Conservation (phyloP, 2,888 invertebrate species). For the Trimorus sp. region DNA sequence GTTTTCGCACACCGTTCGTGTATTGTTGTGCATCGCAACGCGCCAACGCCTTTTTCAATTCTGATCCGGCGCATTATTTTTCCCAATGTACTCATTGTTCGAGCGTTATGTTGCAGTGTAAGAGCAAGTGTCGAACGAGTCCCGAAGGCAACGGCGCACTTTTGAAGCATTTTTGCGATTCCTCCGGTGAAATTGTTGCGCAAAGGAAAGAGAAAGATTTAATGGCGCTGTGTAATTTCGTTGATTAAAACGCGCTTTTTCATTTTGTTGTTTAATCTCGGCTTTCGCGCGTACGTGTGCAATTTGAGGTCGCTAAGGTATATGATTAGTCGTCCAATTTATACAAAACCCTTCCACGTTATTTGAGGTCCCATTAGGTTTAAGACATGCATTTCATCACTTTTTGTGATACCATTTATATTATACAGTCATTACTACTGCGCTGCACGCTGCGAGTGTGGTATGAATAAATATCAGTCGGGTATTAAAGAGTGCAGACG, state of each 20-base stretch:
- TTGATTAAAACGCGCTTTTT: conserved; percentile 57
- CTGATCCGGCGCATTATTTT: no score
- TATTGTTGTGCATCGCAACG: no score
- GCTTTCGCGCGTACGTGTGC: conserved; percentile 36
- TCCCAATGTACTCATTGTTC: no score
- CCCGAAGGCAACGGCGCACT: not conserved
- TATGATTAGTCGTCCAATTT: conserved; percentile 61
- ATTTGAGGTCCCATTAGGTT: conserved; percentile 38
- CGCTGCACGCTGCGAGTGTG: conserved; percentile 3
- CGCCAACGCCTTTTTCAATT: no score
- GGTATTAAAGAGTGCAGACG: conserved; percentile 13
- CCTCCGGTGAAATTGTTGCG: conserved; percentile 21
- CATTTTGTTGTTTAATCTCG: conserved; percentile 51
- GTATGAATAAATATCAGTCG: conserved; percentile 33
- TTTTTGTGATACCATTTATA: conserved; percentile 50
- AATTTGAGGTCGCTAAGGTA: conserved; percentile 45
- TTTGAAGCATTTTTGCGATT: conserved; percentile 30
- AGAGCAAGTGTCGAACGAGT: conserved; percentile 20
- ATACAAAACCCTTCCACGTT: conserved; percentile 42
- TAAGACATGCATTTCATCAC: conserved; percentile 43
- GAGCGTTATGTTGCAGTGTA: not conserved
- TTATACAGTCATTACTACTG: conserved; percentile 51
- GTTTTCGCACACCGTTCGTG: no score
- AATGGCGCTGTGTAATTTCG: conserved; percentile 41
- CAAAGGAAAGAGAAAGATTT: conserved; percentile 24